phyloP scores from a whole-genome alignment of 2,888 invertebrate genomes.

The Drosophila paramelanica region DNA sequence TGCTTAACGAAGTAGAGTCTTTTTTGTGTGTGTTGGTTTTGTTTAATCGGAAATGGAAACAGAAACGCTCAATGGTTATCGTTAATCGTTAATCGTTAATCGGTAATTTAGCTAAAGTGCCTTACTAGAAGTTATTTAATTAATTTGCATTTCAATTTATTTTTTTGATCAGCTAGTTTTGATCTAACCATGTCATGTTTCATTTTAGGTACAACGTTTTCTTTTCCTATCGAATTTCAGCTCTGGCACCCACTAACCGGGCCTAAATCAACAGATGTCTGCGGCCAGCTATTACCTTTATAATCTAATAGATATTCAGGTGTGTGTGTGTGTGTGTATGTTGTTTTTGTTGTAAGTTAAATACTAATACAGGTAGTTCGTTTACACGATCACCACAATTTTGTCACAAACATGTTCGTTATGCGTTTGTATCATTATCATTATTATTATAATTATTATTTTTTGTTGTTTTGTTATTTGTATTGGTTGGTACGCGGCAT shows the following conservation, averaged over 20 bases:
- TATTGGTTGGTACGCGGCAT: constrained; percentile 44
- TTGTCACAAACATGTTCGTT: constrained; percentile 32
- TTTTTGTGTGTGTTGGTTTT: constrained; percentile 23
- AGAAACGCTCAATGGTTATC: constrained; percentile 6
- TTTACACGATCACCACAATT: constrained; percentile 67
- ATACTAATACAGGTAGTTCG: constrained; percentile 79
- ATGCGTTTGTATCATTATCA: constrained; percentile 20
- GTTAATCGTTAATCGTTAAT: constrained; percentile 10
- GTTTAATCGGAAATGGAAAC: constrained; percentile 15
- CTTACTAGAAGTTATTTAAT: constrained; percentile 7
- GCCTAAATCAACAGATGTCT: constrained; percentile 5
- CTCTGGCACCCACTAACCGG: constrained; percentile 19
- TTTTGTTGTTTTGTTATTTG: constrained; percentile 21
- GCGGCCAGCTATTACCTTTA: constrained; percentile 15
- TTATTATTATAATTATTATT: constrained; percentile 14
- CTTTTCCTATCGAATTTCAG: constrained; percentile 29
- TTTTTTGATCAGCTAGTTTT: constrained; percentile 1
- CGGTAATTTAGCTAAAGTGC: constrained; percentile 20
- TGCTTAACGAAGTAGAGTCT: constrained; percentile 48
- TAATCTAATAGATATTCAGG: constrained; percentile 49
- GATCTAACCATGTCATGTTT: constrained; percentile 50
- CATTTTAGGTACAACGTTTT: constrained; percentile 70
- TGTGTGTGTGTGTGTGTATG: constrained; percentile 32
- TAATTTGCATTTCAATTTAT: not conserved
- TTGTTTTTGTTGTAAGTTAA: constrained; percentile 28